Base-by-base conservation (phyloP, 2,888 invertebrate species). In the Luperina nickerlii region DNA sequence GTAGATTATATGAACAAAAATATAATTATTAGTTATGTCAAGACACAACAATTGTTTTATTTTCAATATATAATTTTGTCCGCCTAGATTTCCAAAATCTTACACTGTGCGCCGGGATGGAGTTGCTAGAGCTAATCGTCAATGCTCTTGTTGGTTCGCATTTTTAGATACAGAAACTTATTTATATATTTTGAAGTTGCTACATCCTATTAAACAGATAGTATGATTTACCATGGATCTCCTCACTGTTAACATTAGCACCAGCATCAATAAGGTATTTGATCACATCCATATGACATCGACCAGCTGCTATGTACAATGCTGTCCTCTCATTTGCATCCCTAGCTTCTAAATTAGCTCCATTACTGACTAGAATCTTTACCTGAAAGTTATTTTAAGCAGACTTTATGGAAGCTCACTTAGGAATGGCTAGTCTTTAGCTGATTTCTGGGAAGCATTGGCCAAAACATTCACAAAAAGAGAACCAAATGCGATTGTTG, bases 231-330 rank as follows among this genome's bases (percentile, higher is more conserved):
- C 97, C 98, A 90, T 97, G 97, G 82, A 97, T 97, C 92, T 98
- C 98, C 94, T 98, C 98, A 57, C 97, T 96, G 91, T 98, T 98
- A 1, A 98, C 95, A 93, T 98, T 97, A 18, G 98, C 97, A 32
- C 98, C 97, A 74, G 96, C 95, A 66, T 96, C 92, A 71, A 98
- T 96, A 45, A 98, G 94, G 87, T 96, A 95, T 90, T 95, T 92
- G 1, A 97, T 97, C n/a, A 97, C 93, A 72, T 96, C 96, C 27
- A 92, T 93, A 91, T 93, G 95, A 2, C 95, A 95, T 74, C 94
- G 91, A 13, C 94, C 94, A 0, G 95, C 93, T 20, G 97, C 97
- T 80, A 96, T 87, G 87, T 95, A 95, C 76, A 97, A 89, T 0
- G 97, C 95, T n/a, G 97, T 97, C 71, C 97, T 95, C 79, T 98